Base-by-base conservation (phyloP, 2,113 vertebrate species). In the Notothenia coriiceps region DNA sequence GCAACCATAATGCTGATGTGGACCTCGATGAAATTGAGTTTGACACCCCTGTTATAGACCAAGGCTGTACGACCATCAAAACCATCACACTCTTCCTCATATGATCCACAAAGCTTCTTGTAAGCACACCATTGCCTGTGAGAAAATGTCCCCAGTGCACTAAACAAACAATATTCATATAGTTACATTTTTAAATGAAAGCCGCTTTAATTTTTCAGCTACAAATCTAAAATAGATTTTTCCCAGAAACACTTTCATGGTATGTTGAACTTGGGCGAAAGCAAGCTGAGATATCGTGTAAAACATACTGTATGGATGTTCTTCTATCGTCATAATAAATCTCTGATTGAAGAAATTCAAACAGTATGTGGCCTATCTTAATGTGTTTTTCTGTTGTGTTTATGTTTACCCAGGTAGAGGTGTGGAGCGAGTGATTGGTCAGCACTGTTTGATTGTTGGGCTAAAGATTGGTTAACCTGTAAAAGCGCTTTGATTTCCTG, bases 151-250 rank as follows among this genome's bases (percentile, higher is more conserved):
- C 63, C 25, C 0, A 1, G 4, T 57, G 52, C 20, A n/a, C 20
- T 6, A 62, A 66, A 79, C 33, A 73, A 47, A 14, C 40, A 52
- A 29, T 33, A 0, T 44, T 82, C 22, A 70, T 61, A 20, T 82
- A 79, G 79, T 80, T 74, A 60, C 70, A 80, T 1, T 57, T 33
- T 29, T 71, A 20, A 79, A 65, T 66, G 40, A 65, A 69, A 29
- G 50, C 74, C 29, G 47, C 10, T 73, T 79, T 60, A 25, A 74
- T 68, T 60, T 78, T 71, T 61, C 22, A 22, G 22, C 22, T 54
- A 59, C 35, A 65, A 67, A 74, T 82, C 50, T 6, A 0, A 72
- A 51, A 74, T 84, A 3, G 46, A 80, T 77, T 84, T 71, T 12
- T 25, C 44, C 56, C 12, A 17, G 2, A 12, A 59, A 47, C 55